Evolutionary conservation across 1,140 invertebrate genomes (phyloP).

Genomic region (Vanessa atalanta): DNA sequence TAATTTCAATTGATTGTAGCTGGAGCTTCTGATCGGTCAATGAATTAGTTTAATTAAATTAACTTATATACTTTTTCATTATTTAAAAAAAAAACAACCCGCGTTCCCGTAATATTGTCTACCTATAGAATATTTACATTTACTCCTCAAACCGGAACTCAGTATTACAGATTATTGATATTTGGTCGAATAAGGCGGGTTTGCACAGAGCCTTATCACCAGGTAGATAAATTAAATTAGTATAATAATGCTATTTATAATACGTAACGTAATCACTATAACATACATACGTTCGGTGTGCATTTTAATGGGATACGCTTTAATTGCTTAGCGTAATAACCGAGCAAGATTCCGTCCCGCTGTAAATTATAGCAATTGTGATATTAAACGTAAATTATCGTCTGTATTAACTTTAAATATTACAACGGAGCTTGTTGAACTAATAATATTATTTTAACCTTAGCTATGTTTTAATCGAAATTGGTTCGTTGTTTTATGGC

Average conservation of each 20-base stretch:
- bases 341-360: conserved; percentile 14
- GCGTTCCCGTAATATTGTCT: no score
- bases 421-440: not conserved
- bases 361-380: conserved; percentile 21
- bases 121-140: no score
- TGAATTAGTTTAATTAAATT: no score
- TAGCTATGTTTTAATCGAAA: not conserved
- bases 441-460: not conserved
- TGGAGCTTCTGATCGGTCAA: no score
- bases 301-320: conserved; percentile 7
- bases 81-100: no score
- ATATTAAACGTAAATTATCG: conserved; percentile 5
- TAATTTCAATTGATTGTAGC: no score
- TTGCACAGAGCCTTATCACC: no score
- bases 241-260: conserved; percentile 10
- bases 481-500: not conserved
- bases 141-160: no score
- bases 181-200: no score
- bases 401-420: not conserved
- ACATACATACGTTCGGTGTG: not conserved
- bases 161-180: no score
- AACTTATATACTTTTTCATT: no score
- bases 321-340: conserved; percentile 19
- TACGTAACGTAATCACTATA: no score
- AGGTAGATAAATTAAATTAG: not conserved